phyloP scores from a whole-genome alignment of 2,888 invertebrate species.

The Meiosimyza decipiens region DNA sequence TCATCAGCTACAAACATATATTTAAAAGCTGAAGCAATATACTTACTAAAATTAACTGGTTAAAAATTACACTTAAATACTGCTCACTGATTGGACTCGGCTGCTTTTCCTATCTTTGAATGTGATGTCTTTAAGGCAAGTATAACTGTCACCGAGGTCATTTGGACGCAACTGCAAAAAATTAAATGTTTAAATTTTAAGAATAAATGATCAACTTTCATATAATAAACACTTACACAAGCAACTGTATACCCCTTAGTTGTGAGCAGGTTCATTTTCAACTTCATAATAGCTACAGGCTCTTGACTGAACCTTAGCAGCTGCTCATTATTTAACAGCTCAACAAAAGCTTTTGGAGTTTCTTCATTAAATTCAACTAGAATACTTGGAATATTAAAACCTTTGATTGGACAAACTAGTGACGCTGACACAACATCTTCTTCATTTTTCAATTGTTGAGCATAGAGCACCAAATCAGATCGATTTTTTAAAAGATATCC shows the following conservation, averaged over 20 bases:
- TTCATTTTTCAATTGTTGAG: slow-evolving; percentile 50
- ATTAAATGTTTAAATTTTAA: background rate
- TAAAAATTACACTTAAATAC: slow-evolving; percentile 37
- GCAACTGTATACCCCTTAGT: slow-evolving; percentile 9
- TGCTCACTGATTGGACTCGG: background rate
- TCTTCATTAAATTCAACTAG: slow-evolving; percentile 46
- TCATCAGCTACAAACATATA: no score
- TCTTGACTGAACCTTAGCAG: slow-evolving; percentile 54
- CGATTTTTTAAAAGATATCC: slow-evolving; percentile 54
- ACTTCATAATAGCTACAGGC: slow-evolving; percentile 49
- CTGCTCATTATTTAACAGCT: slow-evolving; percentile 57
- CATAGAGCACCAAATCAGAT: slow-evolving; percentile 48
- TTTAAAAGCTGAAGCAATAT: no score
- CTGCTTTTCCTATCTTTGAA: background rate
- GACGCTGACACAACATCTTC: slow-evolving; percentile 50
- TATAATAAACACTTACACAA: slow-evolving; percentile 31
- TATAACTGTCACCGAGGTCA: background rate
- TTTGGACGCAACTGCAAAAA: background rate
- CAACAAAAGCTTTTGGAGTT: slow-evolving; percentile 51
- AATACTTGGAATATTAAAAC: slow-evolving; percentile 62
- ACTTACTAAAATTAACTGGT: no score
- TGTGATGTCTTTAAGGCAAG: slow-evolving; percentile 1
- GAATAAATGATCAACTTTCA: background rate
- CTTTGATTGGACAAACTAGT: slow-evolving; percentile 57
- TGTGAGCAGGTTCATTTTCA: slow-evolving; percentile 37